A percentile compares a stretch with the other conserved stretches of the same genome.
Evolutionary conservation across 2,797 vertebrate species (phyloP).

Genomic region (Pagetopsis macropterus): DNA sequence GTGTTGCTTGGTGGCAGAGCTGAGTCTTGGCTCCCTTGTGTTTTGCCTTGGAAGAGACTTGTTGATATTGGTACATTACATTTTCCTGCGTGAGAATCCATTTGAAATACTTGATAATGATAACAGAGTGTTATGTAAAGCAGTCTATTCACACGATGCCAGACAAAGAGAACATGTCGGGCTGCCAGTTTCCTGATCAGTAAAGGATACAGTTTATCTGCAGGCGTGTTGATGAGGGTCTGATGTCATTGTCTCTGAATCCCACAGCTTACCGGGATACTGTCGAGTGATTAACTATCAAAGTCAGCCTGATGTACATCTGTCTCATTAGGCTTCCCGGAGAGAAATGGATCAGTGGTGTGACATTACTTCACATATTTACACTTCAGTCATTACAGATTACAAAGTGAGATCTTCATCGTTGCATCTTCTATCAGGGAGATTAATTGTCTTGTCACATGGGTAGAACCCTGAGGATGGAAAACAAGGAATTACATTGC

Average conservation of each 20-base stretch:
- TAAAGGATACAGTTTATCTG: slow-evolving; percentile 39
- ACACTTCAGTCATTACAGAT: slow-evolving; percentile 74
- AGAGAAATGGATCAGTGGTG: slow-evolving; percentile 49
- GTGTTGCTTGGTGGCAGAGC: slow-evolving; percentile 32
- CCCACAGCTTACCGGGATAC: slow-evolving; percentile 21
- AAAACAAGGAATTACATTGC: slow-evolving; percentile 31
- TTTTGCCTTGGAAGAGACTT: slow-evolving; percentile 50
- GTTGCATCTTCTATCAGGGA: slow-evolving; percentile 61
- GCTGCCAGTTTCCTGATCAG: slow-evolving; percentile 29
- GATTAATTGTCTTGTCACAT: slow-evolving; percentile 72
- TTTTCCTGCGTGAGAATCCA: slow-evolving; percentile 30
- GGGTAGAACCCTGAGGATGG: slow-evolving; percentile 10
- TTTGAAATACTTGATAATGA: slow-evolving; percentile 15
- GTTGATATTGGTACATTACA: slow-evolving; percentile 52
- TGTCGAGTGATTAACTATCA: slow-evolving; percentile 51
- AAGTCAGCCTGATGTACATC: slow-evolving; percentile 48
- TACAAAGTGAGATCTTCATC: slow-evolving; percentile 55
- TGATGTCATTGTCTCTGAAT: slow-evolving; percentile 46
- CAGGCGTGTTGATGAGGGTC: slow-evolving; percentile 15
- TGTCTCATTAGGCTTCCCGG: slow-evolving; percentile 52
- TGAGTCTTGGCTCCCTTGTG: slow-evolving; percentile 28
- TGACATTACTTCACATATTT: slow-evolving; percentile 69
- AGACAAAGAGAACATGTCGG: slow-evolving; percentile 45
- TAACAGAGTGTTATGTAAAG: slow-evolving; percentile 39
- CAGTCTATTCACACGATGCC: slow-evolving; percentile 20